Conservation (phyloP, 2,797 vertebrate genomes). For the Gobionotothen gibberifrons region DNA sequence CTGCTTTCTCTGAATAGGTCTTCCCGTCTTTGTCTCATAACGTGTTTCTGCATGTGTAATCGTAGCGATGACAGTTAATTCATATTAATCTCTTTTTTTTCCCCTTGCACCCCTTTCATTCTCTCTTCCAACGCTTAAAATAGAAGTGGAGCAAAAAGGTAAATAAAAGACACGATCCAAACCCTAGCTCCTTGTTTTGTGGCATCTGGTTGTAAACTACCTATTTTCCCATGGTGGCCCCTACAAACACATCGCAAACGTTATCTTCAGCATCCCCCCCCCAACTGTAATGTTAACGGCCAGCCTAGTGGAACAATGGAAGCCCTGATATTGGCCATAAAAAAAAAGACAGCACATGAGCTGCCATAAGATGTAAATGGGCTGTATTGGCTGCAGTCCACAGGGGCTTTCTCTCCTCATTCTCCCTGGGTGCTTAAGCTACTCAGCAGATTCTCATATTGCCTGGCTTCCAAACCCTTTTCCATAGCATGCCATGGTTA, state of each 20-base stretch:
- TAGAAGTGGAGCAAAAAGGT: conserved; percentile 99
- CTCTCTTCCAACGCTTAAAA: conserved; percentile 99
- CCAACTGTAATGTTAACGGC: conserved; percentile 87
- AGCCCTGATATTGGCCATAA: conserved; percentile 71
- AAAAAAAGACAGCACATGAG: conserved; percentile 78
- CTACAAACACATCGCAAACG: conserved; percentile 83
- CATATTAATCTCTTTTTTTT: conserved; percentile 99
- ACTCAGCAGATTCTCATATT: conserved; percentile 90
- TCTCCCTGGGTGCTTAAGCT: conserved; percentile 90
- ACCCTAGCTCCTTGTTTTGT: conserved; percentile 99
- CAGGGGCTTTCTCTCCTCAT: conserved; percentile 87
- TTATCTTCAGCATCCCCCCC: conserved; percentile 79
- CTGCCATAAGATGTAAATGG: conserved; percentile 90
- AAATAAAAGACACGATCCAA: conserved; percentile 97
- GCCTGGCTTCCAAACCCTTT: conserved; percentile 94
- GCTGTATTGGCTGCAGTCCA: conserved; percentile 88
- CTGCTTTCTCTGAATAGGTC: conserved; percentile 86
- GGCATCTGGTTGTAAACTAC: conserved; percentile 98
- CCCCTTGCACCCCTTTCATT: conserved; percentile 95
- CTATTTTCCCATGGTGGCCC: conserved; percentile 90
- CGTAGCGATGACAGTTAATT: conserved; percentile 96
- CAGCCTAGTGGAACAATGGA: conserved; percentile 84
- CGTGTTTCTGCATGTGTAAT: conserved; percentile 93
- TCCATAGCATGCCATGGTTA: conserved; percentile 97
- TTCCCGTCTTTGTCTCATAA: conserved; percentile 91